phyloP scores from a whole-genome alignment of 92 coral and sea anemone species.

The Metridium senile region DNA sequence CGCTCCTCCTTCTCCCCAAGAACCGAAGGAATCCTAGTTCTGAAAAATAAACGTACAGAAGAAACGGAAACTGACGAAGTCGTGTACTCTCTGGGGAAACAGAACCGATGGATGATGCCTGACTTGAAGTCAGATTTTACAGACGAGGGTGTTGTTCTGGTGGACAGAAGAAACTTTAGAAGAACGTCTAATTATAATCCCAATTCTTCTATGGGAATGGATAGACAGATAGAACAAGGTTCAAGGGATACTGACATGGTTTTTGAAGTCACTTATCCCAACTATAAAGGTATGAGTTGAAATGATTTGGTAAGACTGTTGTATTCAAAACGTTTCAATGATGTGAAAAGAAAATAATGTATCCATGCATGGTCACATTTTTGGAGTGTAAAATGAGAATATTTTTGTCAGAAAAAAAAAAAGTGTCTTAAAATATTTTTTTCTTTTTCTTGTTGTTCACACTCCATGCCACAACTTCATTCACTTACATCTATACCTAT shows the following conservation, averaged over 20 bases:
- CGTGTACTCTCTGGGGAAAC: constrained; percentile 80
- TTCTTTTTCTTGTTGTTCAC: no score
- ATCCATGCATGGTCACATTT: no score
- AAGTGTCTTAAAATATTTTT: no score
- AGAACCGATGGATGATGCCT: constrained; percentile 93
- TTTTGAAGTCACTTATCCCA: constrained; percentile 65
- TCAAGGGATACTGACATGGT: constrained; percentile 25
- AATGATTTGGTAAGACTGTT: no score
- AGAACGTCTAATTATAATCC: constrained; percentile 17
- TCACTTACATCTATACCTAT: no score
- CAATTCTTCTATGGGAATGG: no score
- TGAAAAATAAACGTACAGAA: constrained; percentile 15
- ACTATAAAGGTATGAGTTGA: constrained; percentile 25
- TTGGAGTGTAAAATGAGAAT: no score
- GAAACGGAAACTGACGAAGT: constrained; percentile 3
- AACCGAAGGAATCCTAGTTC: constrained; percentile 51
- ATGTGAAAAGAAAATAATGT: no score
- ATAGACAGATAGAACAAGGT: constrained; percentile 9
- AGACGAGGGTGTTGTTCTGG: constrained; percentile 38
- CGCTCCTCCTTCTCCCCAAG: constrained; percentile 46
- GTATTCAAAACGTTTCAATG: no score
- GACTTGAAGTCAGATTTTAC: constrained; percentile 32
- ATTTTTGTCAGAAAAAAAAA: no score
- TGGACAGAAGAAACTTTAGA: constrained; percentile 37
- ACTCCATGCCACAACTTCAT: no score